Percentiles rank a stretch among this genome's conserved stretches.
phyloP scores from a whole-genome alignment of 2,888 invertebrate species.

The Homarus gammarus region DNA sequence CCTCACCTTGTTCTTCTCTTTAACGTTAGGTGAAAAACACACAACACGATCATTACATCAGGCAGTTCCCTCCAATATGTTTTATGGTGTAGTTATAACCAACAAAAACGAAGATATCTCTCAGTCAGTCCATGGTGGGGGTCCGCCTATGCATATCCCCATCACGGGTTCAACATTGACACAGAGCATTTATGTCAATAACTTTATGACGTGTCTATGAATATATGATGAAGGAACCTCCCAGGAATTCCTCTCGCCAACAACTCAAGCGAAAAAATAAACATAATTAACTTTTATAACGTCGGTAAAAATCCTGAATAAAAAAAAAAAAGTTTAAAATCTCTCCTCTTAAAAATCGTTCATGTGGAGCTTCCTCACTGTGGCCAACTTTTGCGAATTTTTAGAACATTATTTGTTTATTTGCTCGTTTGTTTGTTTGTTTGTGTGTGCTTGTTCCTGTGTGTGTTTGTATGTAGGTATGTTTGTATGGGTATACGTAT shows the following conservation, averaged over 20 bases:
- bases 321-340: not conserved
- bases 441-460: no score
- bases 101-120: not conserved
- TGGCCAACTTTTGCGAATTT: not conserved
- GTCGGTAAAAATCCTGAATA: not conserved
- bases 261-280: conserved; percentile 1
- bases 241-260: not conserved
- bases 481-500: not conserved
- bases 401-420: no score
- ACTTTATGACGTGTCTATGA: not conserved
- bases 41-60: no score
- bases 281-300: conserved; percentile 4
- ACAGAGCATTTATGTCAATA: not conserved
- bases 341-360: not conserved
- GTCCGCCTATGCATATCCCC: not conserved
- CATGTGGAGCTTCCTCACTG: not conserved
- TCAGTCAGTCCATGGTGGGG: not conserved
- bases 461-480: not conserved
- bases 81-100: no score
- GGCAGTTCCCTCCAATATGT: no score
- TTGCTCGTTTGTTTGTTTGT: no score
- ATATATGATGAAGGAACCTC: conserved; percentile 1
- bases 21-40: no score
- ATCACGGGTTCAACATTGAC: not conserved
- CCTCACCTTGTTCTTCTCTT: no score